phyloP scores from a whole-genome alignment of 2,888 invertebrate genomes.

The Lymantria monacha region DNA sequence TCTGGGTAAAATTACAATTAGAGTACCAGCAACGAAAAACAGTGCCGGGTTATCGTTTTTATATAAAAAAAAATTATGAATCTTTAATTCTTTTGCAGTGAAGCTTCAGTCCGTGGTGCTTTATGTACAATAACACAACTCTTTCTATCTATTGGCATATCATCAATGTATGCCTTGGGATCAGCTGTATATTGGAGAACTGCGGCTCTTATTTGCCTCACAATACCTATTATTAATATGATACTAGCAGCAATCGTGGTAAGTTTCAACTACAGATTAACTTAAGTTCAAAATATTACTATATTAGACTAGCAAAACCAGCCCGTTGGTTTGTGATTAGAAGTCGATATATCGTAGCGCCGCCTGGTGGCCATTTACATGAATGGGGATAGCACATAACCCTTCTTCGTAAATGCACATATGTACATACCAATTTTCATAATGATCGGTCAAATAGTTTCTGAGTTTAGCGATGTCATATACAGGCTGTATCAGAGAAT shows the following conservation, averaged over 20 bases:
- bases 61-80: no score
- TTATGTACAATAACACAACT: constrained; percentile 74
- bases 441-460: no score
- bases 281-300: background rate
- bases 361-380: no score
- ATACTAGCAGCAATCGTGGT: constrained; percentile 60
- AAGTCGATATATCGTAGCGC: no score
- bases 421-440: no score
- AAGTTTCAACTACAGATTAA: constrained; percentile 1
- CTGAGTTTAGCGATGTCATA: no score
- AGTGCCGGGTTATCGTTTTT: no score
- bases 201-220: constrained; percentile 72
- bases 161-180: constrained; percentile 76
- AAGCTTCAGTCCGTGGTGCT: constrained; percentile 77
- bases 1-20: no score
- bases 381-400: no score
- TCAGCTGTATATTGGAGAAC: constrained; percentile 73
- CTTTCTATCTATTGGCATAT: constrained; percentile 71
- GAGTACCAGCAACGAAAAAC: no score
- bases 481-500: no score
- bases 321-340: background rate
- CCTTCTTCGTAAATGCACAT: no score
- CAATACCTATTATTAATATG: constrained; percentile 73
- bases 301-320: background rate
- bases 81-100: constrained; percentile 49